phyloP scores from a whole-genome alignment of 2,113 vertebrate species.

The Megaptera novaeangliae region DNA sequence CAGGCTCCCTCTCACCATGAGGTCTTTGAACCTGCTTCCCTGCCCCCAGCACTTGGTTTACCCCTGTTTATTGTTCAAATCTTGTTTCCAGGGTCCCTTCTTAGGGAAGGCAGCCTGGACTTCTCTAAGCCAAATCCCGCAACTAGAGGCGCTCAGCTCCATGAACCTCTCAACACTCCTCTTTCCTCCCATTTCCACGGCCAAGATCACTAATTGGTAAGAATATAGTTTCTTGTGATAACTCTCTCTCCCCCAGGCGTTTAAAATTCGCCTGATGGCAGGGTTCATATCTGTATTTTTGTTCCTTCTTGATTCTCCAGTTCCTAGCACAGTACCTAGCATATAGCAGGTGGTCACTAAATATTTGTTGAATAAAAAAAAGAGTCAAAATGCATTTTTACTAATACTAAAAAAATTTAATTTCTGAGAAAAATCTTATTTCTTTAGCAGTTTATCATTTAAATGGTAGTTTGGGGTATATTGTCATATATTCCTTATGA shows the following conservation, averaged over 20 bases:
- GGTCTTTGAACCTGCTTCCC: background rate
- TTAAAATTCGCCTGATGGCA: background rate
- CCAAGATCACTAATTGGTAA: background rate
- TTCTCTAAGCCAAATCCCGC: background rate
- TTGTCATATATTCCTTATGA: background rate
- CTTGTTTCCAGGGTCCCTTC: background rate
- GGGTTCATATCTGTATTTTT: background rate
- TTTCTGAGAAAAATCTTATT: background rate
- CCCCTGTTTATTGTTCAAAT: background rate
- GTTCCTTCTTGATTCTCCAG: background rate
- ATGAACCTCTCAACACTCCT: background rate
- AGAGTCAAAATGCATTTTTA: background rate
- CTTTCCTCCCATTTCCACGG: background rate
- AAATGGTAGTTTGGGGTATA: background rate
- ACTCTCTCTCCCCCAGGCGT: background rate
- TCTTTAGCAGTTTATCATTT: slow-evolving; percentile 3
- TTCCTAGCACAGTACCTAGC: background rate
- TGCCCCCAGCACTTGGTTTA: background rate
- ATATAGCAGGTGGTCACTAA: background rate
- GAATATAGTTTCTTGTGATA: background rate
- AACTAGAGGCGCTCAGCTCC: background rate
- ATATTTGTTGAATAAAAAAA: background rate
- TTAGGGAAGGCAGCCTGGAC: background rate
- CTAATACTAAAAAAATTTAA: background rate
- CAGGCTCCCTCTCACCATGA: background rate